These are phyloP conservation scores for Tragulus kanchil DNA, from an alignment of 2,113 vertebrate species.

Conservation along the genomic window DNA sequence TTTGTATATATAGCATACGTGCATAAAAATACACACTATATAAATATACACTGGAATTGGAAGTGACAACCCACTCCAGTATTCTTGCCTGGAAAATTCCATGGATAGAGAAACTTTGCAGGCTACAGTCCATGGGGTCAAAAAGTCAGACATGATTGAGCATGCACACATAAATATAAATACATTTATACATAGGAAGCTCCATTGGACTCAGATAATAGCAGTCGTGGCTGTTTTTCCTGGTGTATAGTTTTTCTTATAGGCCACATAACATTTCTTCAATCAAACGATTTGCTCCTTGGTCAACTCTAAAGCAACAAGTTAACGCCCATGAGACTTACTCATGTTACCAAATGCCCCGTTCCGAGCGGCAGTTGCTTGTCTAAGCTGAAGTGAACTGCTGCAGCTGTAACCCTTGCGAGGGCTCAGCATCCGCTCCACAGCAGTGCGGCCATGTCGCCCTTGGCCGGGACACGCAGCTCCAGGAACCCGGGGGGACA, in stretches of 20 bases:
- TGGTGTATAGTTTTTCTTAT: rapidly evolving
- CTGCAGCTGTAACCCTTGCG: not conserved
- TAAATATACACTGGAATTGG: not conserved
- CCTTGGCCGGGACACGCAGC: rapidly evolving
- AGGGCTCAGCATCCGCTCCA: not conserved
- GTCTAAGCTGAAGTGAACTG: not conserved
- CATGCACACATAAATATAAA: not conserved
- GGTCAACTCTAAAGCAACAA: rapidly evolving
- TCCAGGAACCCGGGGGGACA: rapidly evolving
- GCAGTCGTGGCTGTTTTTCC: not conserved
- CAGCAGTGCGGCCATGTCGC: not conserved
- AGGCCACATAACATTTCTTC: too few relatives aligned
- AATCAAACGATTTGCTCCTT: not conserved
- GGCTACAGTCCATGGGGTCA: not conserved
- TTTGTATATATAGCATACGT: not conserved
- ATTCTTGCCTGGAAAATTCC: not conserved
- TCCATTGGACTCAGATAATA: not conserved
- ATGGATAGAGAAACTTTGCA: not conserved
- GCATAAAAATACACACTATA: not conserved
- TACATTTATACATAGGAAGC: not conserved
- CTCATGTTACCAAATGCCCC: rapidly evolving
- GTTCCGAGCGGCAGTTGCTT: not conserved
- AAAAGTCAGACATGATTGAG: not conserved
- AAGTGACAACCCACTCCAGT: not conserved
- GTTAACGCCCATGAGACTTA: rapidly evolving